Evolutionary conservation across 1,140 invertebrate genomes (phyloP), one percentile per base, ranked within the genome.

Genomic region (Melanaphis sacchari): DNA sequence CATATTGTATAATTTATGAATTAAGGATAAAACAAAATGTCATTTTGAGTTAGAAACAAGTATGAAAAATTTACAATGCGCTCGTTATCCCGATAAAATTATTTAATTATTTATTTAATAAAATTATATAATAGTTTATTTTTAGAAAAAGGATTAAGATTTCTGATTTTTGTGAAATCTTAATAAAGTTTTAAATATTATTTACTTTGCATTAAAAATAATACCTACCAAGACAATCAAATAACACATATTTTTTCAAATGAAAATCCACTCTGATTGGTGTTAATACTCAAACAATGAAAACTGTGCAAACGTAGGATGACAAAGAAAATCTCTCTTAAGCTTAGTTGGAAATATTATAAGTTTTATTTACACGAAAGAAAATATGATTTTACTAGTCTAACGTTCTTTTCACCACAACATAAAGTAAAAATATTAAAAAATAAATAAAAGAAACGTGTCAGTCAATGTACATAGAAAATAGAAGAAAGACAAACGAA

Each of bases 381-480:
- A 49, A 49, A 43, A 43, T 43, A 43, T 49, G 46, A 49, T 49
- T 49, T 49, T 76, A 76, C 15, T n/a, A 76, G 4, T n/a, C n/a
- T n/a, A 76, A 18, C 4, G 15, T 66, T 31, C 54, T 15, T 59
- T 26, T 31, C 54, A 59, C 26, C 26, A 59, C 26, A 11, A 9
- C 11, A 31, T 31, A 31, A 2, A 59, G 31, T 76, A 76, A n/a
- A 76, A 76, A 76, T 18, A 76, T 66, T 31, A 66, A 66, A 66
- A 66, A 66, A 66, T 66, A 76, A 76, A 76, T 76, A 76, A 76
- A n/a, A 76, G 31, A 76, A 76, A 76, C n/a, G 59, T 76, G 59
- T 76, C 31, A n/a, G 59, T 1, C 59, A n/a, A 15, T 76, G 31
- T 11, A n/a, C 31, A n/a, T 36, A 15, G 4, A 36, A 31, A 76